Conservation (phyloP, 2,797 vertebrate genomes). For the Salmo trutta region DNA sequence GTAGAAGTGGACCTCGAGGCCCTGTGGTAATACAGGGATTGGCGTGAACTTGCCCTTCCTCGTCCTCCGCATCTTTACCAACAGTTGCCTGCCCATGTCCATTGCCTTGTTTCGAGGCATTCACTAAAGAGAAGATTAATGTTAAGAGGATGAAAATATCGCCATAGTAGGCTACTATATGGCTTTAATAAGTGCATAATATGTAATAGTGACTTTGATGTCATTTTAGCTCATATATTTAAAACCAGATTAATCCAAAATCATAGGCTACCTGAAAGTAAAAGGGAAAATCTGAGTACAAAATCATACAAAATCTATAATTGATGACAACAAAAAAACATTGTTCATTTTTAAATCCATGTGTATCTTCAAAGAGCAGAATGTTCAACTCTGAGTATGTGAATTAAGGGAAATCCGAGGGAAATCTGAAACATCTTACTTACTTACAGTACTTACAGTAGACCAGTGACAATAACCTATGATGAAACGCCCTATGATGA, state of each 20-base stretch:
- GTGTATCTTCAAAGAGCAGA: not conserved
- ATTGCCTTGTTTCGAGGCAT: conserved; percentile 52
- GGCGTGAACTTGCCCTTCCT: conserved; percentile 65
- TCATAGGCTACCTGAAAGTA: not conserved
- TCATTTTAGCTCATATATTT: too few relatives aligned
- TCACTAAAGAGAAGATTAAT: not conserved
- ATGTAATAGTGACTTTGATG: not conserved
- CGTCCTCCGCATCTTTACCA: conserved; percentile 80
- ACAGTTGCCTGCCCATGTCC: conserved; percentile 79
- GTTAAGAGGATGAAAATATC: not conserved
- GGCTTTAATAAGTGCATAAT: not conserved
- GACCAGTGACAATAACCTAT: not conserved
- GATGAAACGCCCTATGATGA: not conserved
- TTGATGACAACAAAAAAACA: not conserved
- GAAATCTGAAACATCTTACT: not conserved
- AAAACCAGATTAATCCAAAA: not conserved
- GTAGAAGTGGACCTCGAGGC: conserved; percentile 81
- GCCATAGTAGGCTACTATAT: not conserved
- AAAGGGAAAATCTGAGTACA: not conserved
- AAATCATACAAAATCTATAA: not conserved
- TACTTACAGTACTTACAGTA: not conserved
- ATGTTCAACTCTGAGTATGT: not conserved
- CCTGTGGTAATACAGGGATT: conserved; percentile 64
- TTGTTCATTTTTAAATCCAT: not conserved
- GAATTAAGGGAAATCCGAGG: not conserved